Evolutionary conservation across 2,888 invertebrate genomes (phyloP), one percentile per base, ranked within the genome.

Genomic region (Trilocha varians): DNA sequence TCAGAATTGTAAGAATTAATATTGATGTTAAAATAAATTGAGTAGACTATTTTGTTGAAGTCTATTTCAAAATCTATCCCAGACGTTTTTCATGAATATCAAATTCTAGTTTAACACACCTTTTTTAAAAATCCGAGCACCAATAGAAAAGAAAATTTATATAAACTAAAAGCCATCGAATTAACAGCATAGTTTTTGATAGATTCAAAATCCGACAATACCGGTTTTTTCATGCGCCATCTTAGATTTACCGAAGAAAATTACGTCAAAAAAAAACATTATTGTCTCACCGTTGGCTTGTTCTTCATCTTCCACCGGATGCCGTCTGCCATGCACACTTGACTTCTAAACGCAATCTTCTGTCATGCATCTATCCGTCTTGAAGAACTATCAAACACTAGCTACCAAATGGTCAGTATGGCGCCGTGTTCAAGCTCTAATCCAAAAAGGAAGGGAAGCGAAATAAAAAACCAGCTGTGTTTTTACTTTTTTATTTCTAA

Each of bases 381-480:
- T 49, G 50, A 46, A 44, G 44, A 48, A 52, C 51, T 56, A 57
- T 50, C 45, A 46, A 53, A 54, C 49, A 55, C 62, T 53, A 57
- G 44, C 48, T 42, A 51, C 46, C 40, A 48, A 48, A 44, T 53
- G 53, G 36, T 13, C n/a, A 13, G 13, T 25, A 37, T 75, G 77
- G 71, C 74, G 65, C 74, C 78, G 62, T 57, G 39, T 49, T 71
- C 25, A 25, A 25, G 11, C n/a, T 6, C 25, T 25, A 9, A 25
- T 3, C 25, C 11, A 25, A 70, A 71, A 62, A 77, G 77, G 78
- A 71, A 77, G 58, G 56, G 61, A 84, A 84, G 83, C 83, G 75
- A 83, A 84, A 83, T 84, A 78, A 84, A 84, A 84, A 72, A 82
- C 69, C 83, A 65, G 75, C 79, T 77, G 78, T 80, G 78, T 82